Evolutionary conservation across 2,113 vertebrate genomes (phyloP).

Genomic region (Oenanthe oenanthe): DNA sequence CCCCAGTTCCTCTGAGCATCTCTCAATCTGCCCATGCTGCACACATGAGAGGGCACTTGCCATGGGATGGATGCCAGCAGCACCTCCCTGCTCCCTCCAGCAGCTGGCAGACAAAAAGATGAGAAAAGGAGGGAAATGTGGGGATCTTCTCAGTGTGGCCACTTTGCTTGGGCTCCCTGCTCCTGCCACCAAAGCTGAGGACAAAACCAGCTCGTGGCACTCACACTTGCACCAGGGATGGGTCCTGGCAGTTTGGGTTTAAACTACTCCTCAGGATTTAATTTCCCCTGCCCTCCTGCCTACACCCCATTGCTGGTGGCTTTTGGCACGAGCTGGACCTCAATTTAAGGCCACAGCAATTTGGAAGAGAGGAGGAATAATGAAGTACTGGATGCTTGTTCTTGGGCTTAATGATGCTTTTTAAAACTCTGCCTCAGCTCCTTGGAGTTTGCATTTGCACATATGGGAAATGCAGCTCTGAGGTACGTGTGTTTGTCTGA

Average conservation of each 20-base stretch:
- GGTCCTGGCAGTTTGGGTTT: background rate
- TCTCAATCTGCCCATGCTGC: background rate
- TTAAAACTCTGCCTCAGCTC: background rate
- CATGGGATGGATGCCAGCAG: background rate
- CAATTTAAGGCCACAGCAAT: background rate
- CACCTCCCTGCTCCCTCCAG: background rate
- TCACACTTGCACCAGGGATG: accelerated
- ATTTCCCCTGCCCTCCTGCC: background rate
- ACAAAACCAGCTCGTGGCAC: background rate
- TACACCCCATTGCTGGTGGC: background rate
- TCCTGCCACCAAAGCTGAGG: background rate
- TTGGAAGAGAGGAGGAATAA: background rate
- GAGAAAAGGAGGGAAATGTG: background rate
- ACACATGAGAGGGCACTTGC: accelerated
- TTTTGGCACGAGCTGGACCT: background rate
- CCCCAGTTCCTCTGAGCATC: accelerated
- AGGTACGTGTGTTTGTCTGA: background rate
- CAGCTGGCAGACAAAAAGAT: background rate
- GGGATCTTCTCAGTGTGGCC: accelerated
- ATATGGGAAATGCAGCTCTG: background rate
- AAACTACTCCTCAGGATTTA: background rate
- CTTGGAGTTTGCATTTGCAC: background rate
- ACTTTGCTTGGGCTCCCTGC: background rate
- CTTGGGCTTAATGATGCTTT: background rate
- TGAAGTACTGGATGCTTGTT: background rate